These are phyloP conservation scores for Epinotia nisella DNA, from an alignment of 2,888 invertebrate genomes.

Conservation along the genomic window DNA sequence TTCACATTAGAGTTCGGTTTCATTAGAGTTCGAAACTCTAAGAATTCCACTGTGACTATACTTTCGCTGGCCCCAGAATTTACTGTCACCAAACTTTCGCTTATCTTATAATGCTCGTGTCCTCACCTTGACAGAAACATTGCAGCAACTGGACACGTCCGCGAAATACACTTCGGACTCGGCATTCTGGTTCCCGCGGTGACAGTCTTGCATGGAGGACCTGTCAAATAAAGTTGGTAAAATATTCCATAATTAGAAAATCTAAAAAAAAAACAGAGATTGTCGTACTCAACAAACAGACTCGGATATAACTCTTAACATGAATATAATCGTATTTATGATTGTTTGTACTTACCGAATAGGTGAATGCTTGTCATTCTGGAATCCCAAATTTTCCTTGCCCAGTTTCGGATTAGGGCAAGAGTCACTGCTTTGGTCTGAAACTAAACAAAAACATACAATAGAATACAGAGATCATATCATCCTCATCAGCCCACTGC, in stretches of 20 bases:
- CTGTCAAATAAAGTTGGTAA: conserved; percentile 58
- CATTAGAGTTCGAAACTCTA: too few species aligned
- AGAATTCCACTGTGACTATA: neutral
- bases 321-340: too few species aligned
- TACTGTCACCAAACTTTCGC: neutral
- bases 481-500: too few species aligned
- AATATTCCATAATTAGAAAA: too few species aligned
- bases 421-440: conserved; percentile 79
- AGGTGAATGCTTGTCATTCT: conserved; percentile 87
- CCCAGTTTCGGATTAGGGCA: conserved; percentile 83
- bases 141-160: conserved; percentile 93
- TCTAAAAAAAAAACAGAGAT: too few species aligned
- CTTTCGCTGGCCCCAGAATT: neutral
- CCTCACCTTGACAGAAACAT: conserved; percentile 86
- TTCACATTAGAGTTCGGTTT: too few species aligned
- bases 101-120: neutral
- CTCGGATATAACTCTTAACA: too few species aligned
- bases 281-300: too few species aligned
- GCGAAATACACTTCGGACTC: conserved; percentile 95
- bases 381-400: conserved; percentile 91
- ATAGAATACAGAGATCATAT: too few species aligned
- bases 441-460: conserved; percentile 63
- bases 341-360: conserved; percentile 81
- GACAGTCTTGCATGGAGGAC: conserved; percentile 77
- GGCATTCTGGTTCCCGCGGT: conserved; percentile 84